Percentiles rank a stretch among this genome's conserved stretches.
phyloP scores from a whole-genome alignment of 2,888 invertebrate species.

The Crioceris asparagi region DNA sequence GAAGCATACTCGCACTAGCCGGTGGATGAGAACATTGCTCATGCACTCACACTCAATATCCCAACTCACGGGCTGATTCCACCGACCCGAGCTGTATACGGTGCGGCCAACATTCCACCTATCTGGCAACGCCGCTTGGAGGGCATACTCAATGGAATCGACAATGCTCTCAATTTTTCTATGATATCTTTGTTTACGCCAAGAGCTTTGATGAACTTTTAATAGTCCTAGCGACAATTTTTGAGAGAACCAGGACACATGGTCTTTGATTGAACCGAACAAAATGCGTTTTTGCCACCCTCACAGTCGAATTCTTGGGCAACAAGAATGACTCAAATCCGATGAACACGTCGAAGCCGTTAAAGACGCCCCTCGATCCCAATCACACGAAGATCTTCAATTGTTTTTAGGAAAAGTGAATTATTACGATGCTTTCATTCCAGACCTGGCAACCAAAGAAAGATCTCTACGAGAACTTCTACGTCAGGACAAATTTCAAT shows the following conservation, averaged over 20 bases:
- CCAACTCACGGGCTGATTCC: too few relatives aligned
- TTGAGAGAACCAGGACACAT: conserved; percentile 8
- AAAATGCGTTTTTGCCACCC: conserved; percentile 6
- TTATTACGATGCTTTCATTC: conserved; percentile 13
- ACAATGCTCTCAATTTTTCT: too few relatives aligned
- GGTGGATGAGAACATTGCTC: too few relatives aligned
- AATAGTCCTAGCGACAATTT: too few relatives aligned
- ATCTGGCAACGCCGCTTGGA: too few relatives aligned
- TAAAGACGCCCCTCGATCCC: conserved; percentile 13
- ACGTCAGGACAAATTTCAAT: conserved; percentile 7
- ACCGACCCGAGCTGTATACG: too few relatives aligned
- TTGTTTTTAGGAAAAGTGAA: conserved; percentile 12
- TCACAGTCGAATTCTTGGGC: conserved; percentile 8
- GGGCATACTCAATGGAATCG: too few relatives aligned
- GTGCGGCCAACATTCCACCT: too few relatives aligned
- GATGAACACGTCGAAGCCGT: conserved; percentile 12
- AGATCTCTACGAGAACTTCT: conserved; percentile 12
- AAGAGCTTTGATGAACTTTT: too few relatives aligned
- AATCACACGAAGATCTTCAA: conserved; percentile 7
- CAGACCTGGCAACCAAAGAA: conserved; percentile 12
- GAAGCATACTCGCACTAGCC: too few relatives aligned
- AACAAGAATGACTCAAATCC: conserved; percentile 11
- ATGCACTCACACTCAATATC: too few relatives aligned
- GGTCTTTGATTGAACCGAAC: conserved; percentile 12
- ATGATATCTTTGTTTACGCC: too few relatives aligned